Conservation (phyloP, 1,140 invertebrate genomes). For the Oscheius sp. region DNA sequence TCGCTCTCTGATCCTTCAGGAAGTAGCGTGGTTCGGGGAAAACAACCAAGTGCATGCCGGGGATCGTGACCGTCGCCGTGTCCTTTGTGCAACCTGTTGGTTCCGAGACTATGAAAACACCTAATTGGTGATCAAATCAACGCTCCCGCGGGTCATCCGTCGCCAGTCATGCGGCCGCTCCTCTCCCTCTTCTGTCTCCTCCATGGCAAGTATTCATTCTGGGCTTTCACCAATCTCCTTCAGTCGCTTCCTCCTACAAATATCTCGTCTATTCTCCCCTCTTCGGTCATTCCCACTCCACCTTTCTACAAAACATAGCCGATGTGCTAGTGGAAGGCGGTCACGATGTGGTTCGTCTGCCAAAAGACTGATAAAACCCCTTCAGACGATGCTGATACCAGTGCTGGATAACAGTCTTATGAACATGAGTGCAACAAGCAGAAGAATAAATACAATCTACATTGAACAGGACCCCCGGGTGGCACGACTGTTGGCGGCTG, state of each 20-base stretch:
- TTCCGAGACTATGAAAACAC: no score
- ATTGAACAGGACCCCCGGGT: background rate
- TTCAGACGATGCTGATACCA: constrained; percentile 21
- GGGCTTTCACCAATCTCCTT: no score
- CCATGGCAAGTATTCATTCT: no score
- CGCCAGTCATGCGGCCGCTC: no score
- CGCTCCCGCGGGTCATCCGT: no score
- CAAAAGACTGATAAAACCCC: background rate
- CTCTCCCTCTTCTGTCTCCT: no score
- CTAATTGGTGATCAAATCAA: no score
- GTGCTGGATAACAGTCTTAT: background rate
- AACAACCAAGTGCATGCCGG: no score
- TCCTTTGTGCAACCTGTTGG: no score
- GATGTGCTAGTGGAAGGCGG: constrained; percentile 18
- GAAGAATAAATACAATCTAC: background rate
- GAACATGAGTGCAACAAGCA: background rate
- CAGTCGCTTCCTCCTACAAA: constrained; percentile 5
- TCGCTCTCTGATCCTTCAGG: no score
- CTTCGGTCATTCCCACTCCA: constrained; percentile 22
- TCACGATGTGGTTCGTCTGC: constrained; percentile 64
- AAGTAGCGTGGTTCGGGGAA: no score
- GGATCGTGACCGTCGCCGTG: no score
- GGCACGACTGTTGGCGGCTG: background rate
- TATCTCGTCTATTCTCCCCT: constrained; percentile 21
- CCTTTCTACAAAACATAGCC: constrained; percentile 21